Evolutionary conservation across 2,113 vertebrate species (phyloP).

Genomic region (Mormyrus iriodes): DNA sequence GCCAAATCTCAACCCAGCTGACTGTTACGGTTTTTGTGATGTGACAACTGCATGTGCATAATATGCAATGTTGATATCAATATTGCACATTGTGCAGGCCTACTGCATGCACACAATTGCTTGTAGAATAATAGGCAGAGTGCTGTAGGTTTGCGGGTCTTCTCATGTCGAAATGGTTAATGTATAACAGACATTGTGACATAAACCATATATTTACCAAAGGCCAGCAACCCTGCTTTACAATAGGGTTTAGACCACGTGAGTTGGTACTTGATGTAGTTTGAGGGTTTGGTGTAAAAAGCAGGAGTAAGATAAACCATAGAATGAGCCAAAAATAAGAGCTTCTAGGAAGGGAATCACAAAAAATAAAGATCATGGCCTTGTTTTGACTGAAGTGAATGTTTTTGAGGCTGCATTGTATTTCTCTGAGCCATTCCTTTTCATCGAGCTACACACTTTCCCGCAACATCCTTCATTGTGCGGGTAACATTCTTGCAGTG

Average conservation of each 20-base stretch:
- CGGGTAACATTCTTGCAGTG: constrained; percentile 36
- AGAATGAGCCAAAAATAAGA: constrained; percentile 37
- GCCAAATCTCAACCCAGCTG: neutral
- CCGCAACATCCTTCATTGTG: constrained; percentile 50
- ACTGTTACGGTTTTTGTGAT: neutral
- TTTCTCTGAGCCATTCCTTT: constrained; percentile 54
- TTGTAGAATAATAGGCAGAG: neutral
- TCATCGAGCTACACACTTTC: constrained; percentile 57
- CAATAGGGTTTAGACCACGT: neutral
- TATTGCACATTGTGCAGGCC: too few relatives aligned
- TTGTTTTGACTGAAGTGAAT: constrained; percentile 54
- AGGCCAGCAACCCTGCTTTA: neutral
- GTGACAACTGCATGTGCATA: neutral
- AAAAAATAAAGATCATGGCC: constrained; percentile 39
- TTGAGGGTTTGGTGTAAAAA: constrained; percentile 29
- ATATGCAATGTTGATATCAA: too few relatives aligned
- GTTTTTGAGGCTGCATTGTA: constrained; percentile 51
- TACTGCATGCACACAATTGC: neutral
- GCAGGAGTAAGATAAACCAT: constrained; percentile 47
- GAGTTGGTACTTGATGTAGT: constrained; percentile 24
- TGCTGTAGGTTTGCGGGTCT: neutral
- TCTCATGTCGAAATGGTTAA: neutral
- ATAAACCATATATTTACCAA: neutral
- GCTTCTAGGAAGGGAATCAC: constrained; percentile 28
- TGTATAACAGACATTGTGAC: neutral